phyloP scores from a whole-genome alignment of 1,140 invertebrate genomes.

The Solenopsis fugax region DNA sequence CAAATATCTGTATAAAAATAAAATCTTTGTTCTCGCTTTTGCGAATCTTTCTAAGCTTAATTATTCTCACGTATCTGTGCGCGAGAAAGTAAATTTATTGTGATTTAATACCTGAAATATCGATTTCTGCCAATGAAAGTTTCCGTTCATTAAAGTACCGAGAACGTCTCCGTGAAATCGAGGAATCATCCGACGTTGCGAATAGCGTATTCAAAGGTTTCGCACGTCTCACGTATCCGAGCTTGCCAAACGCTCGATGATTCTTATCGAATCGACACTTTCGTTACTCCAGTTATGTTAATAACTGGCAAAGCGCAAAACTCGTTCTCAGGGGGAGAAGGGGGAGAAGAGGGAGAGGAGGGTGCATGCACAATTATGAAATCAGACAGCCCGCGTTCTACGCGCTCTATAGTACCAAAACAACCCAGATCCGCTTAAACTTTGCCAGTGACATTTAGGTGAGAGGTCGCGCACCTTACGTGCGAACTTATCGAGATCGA shows the following conservation, averaged over 20 bases:
- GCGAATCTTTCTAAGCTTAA: background rate
- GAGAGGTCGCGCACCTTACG: conserved; percentile 4
- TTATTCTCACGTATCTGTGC: background rate
- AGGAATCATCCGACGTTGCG: background rate
- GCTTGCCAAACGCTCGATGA: background rate
- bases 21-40: background rate
- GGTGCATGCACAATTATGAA: background rate
- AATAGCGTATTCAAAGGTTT: conserved; percentile 21
- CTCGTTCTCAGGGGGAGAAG: background rate
- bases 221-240: background rate
- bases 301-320: conserved; percentile 17
- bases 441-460: conserved; percentile 31
- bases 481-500: background rate
- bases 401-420: background rate
- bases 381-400: background rate
- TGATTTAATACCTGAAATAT: background rate
- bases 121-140: conserved; percentile 15
- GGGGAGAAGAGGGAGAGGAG: background rate
- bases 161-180: background rate
- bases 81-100: background rate
- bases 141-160: background rate
- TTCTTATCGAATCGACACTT: conserved; percentile 4
- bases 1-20: background rate
- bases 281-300: conserved; percentile 28
- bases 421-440: conserved; percentile 10